phyloP scores from a whole-genome alignment of 2,797 vertebrate genomes.

The Cetoscarus ocellatus region DNA sequence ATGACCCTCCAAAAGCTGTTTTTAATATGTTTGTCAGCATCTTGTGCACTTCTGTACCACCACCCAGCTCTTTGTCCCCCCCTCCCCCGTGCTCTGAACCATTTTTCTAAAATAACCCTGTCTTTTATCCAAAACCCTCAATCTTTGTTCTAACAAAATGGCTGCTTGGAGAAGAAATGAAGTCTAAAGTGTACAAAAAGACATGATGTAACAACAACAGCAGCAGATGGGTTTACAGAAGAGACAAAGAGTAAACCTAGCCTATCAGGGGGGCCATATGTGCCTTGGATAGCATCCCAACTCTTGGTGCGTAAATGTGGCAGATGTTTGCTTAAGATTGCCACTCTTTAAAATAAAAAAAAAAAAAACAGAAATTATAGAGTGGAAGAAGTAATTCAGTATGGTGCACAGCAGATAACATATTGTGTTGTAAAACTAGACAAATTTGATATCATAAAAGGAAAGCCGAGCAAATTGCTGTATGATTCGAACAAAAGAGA shows the following conservation, averaged over 20 bases:
- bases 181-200: constrained; percentile 56
- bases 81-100: background rate
- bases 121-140: constrained; percentile 13
- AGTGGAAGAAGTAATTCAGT: constrained; percentile 52
- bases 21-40: background rate
- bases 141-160: constrained; percentile 45
- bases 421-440: constrained; percentile 47
- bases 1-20: background rate
- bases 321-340: constrained; percentile 83
- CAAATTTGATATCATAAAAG: constrained; percentile 17
- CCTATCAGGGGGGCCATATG: constrained; percentile 81
- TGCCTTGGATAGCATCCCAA: constrained; percentile 77
- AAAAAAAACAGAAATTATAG: constrained; percentile 58
- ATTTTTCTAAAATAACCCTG: background rate
- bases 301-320: constrained; percentile 77
- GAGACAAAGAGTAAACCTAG: constrained; percentile 80
- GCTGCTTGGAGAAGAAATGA: constrained; percentile 47
- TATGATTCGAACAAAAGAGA: constrained; percentile 10
- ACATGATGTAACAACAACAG: constrained; percentile 74
- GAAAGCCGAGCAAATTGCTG: constrained; percentile 10
- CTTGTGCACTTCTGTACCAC: background rate
- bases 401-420: constrained; percentile 47
- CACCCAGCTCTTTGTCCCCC: background rate
- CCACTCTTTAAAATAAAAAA: constrained; percentile 53
- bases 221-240: constrained; percentile 81